Conservation (phyloP, 2,888 invertebrate species). For the Hermaeophaga mercurialis region DNA sequence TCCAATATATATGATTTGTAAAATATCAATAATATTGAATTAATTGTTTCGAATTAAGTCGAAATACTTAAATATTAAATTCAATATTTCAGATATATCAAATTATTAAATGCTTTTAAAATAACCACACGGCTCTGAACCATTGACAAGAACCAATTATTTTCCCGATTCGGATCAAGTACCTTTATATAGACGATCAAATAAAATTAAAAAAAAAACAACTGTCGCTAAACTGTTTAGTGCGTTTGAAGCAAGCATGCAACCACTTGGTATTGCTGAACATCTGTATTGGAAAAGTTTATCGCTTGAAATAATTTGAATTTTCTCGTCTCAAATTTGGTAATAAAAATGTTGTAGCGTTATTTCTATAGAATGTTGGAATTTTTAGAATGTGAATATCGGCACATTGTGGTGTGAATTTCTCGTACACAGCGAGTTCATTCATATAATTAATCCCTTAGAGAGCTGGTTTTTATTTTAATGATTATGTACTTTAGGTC, state of each 20-base stretch:
- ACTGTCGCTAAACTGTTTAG: slow-evolving; percentile 20
- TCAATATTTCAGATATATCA: no score
- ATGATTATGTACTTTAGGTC: no score
- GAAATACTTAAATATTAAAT: no score
- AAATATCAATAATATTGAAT: no score
- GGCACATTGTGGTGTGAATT: slow-evolving; percentile 22
- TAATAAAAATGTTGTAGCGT: slow-evolving; percentile 22
- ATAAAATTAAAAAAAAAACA: slow-evolving; percentile 15
- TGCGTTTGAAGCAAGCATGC: no score
- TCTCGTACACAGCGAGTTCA: slow-evolving; percentile 9
- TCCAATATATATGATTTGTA: no score
- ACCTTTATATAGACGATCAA: slow-evolving; percentile 15
- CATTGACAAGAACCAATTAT: slow-evolving; percentile 5
- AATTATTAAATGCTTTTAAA: no score
- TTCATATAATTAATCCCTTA: background rate
- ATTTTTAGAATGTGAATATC: slow-evolving; percentile 18
- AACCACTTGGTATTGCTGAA: slow-evolving; percentile 20
- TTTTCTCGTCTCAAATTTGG: slow-evolving; percentile 26
- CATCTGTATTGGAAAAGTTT: slow-evolving; percentile 31
- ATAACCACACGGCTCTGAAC: slow-evolving; percentile 1
- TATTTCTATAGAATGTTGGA: slow-evolving; percentile 21
- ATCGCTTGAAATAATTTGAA: slow-evolving; percentile 22
- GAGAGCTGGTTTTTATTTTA: no score
- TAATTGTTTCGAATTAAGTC: no score
- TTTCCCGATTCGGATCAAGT: slow-evolving; percentile 12